phyloP scores from a whole-genome alignment of 2,113 vertebrate species.

The Ginglymostoma cirratum region DNA sequence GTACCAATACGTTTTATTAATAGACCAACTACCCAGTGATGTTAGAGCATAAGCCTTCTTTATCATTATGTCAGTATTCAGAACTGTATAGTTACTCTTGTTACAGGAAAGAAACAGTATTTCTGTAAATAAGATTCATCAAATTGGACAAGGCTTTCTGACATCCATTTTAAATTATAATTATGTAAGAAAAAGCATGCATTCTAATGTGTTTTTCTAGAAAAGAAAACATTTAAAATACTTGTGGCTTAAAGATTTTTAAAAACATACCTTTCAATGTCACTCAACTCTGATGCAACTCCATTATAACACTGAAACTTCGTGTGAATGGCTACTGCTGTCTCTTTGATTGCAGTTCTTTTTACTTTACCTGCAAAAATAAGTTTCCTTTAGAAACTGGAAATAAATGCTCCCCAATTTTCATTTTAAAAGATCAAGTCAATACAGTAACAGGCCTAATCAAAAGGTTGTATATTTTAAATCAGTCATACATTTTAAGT shows the following conservation, averaged over 20 bases:
- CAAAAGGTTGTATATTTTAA: not conserved
- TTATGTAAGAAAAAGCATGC: not conserved
- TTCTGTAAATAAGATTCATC: not conserved
- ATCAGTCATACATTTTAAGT: not conserved
- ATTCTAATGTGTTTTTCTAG: not conserved
- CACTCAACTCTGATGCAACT: not conserved
- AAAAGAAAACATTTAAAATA: not conserved
- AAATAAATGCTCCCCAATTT: not conserved
- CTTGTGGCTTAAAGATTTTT: not conserved
- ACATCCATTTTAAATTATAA: not conserved
- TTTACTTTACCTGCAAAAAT: conserved; percentile 21
- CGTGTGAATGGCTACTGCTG: conserved; percentile 1
- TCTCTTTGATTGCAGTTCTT: conserved; percentile 23
- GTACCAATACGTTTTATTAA: not conserved
- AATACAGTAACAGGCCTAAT: not conserved
- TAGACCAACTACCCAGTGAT: not conserved
- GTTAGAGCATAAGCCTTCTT: not conserved
- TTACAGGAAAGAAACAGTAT: not conserved
- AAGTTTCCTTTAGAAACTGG: not conserved
- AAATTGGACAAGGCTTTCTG: not conserved
- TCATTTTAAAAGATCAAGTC: not conserved
- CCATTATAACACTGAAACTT: conserved; percentile 18
- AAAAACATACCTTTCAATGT: conserved; percentile 27
- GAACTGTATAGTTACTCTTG: not conserved
- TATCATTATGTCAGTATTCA: not conserved